Conservation (phyloP, 2,113 vertebrate genomes). For the Proterorhinus semilunaris region DNA sequence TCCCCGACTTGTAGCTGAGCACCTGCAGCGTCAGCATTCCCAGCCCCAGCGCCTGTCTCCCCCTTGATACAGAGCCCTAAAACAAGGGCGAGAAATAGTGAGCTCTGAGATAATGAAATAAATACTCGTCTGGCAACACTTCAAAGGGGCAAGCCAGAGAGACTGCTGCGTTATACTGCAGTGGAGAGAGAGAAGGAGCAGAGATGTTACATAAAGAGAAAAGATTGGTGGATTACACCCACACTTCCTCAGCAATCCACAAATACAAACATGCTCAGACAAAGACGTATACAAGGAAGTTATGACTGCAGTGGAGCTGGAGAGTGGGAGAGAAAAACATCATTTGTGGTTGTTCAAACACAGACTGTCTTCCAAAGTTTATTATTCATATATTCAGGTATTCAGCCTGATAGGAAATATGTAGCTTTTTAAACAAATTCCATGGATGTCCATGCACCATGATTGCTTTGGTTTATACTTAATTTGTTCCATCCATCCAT, state of each 20-base stretch:
- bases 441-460: not conserved
- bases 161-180: slow-evolving; percentile 50
- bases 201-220: slow-evolving; percentile 54
- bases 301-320: slow-evolving; percentile 28
- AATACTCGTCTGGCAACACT: slow-evolving; percentile 66
- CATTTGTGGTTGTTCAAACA: slow-evolving; percentile 8
- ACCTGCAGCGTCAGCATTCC: slow-evolving; percentile 66
- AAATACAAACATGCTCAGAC: slow-evolving; percentile 13
- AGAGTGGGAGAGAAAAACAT: slow-evolving; percentile 10
- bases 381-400: slow-evolving; percentile 51
- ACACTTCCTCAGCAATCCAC: slow-evolving; percentile 27
- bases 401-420: slow-evolving; percentile 15
- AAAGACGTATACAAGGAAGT: slow-evolving; percentile 17
- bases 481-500: too few relatives aligned
- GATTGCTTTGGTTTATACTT: not conserved
- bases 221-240: slow-evolving; percentile 48
- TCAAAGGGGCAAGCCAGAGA: slow-evolving; percentile 61
- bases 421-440: slow-evolving; percentile 19
- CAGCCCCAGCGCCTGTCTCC: slow-evolving; percentile 31
- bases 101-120: slow-evolving; percentile 69
- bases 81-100: slow-evolving; percentile 59
- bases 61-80: slow-evolving; percentile 55
- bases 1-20: slow-evolving; percentile 19
- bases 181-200: slow-evolving; percentile 33
- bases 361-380: slow-evolving; percentile 18